These are phyloP conservation scores for Montipora efflorescens DNA, from an alignment of 64 coral and sea anemone genomes.

Conservation along the genomic window DNA sequence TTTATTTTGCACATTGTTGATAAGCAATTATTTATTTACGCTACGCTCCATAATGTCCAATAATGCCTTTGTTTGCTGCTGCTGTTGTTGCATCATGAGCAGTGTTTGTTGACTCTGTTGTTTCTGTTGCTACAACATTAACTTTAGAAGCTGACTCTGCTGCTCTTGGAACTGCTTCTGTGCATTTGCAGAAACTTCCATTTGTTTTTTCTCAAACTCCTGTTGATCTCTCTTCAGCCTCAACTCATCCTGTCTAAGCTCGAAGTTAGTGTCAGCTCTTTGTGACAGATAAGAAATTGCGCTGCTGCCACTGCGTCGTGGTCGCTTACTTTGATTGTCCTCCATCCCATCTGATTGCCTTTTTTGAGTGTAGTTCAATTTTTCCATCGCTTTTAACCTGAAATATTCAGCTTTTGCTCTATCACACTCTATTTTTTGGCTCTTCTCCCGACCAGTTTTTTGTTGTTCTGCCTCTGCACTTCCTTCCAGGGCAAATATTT, in stretches of 20 bases:
- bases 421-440: no score
- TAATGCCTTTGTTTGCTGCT: not conserved
- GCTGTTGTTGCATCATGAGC: conserved; percentile 18
- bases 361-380: conserved; percentile 47
- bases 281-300: conserved; percentile 72
- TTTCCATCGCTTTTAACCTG: conserved; percentile 62
- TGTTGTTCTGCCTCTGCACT: conserved; percentile 56
- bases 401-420: not conserved
- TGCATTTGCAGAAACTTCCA: conserved; percentile 45
- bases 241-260: conserved; percentile 69
- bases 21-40: no score
- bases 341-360: conserved; percentile 65
- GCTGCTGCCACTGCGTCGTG: conserved; percentile 49
- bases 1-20: no score
- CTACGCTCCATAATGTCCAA: no score
- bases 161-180: conserved; percentile 61
- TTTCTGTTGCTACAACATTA: not conserved
- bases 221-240: conserved; percentile 35
- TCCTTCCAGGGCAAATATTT: conserved; percentile 59
- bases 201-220: conserved; percentile 39
- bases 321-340: conserved; percentile 50
- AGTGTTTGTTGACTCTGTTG: conserved; percentile 47
- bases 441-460: not conserved
- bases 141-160: conserved; percentile 58
- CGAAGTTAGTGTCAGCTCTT: conserved; percentile 70